phyloP scores from a whole-genome alignment of 2,797 vertebrate species.

The Danio tinwini region DNA sequence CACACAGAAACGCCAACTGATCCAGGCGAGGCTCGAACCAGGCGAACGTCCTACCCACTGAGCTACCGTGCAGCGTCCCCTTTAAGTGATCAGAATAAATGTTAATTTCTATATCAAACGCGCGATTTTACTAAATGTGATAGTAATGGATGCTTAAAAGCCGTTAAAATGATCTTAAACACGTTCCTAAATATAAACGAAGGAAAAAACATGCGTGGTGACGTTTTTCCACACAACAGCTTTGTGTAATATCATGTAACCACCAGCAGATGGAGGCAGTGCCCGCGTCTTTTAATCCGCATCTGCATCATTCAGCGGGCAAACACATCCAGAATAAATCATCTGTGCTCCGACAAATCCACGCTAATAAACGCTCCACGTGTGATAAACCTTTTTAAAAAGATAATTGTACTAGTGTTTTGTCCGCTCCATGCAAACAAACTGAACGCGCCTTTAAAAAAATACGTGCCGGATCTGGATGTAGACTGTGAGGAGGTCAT shows the following conservation, averaged over 20 bases:
- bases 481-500: conserved; percentile 28
- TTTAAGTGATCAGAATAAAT: too few relatives aligned
- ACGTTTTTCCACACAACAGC: not conserved
- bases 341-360: not conserved
- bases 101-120: too few relatives aligned
- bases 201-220: not conserved
- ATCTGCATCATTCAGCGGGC: conserved; percentile 13
- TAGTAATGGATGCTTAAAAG: too few relatives aligned
- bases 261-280: conserved; percentile 66
- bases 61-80: too few relatives aligned
- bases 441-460: not conserved
- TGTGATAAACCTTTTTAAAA: not conserved
- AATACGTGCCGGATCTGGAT: not conserved
- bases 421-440: not conserved
- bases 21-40: too few relatives aligned
- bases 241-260: not conserved
- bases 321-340: not conserved
- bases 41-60: too few relatives aligned
- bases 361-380: not conserved
- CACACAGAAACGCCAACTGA: too few relatives aligned
- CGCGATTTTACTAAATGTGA: too few relatives aligned
- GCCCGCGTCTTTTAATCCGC: not conserved
- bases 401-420: not conserved
- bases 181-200: not conserved
- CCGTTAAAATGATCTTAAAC: too few relatives aligned